A percentile compares a stretch with the other conserved stretches of the same genome.
Conservation (phyloP, 2,113 vertebrate species). For the Xiphias gladius region DNA sequence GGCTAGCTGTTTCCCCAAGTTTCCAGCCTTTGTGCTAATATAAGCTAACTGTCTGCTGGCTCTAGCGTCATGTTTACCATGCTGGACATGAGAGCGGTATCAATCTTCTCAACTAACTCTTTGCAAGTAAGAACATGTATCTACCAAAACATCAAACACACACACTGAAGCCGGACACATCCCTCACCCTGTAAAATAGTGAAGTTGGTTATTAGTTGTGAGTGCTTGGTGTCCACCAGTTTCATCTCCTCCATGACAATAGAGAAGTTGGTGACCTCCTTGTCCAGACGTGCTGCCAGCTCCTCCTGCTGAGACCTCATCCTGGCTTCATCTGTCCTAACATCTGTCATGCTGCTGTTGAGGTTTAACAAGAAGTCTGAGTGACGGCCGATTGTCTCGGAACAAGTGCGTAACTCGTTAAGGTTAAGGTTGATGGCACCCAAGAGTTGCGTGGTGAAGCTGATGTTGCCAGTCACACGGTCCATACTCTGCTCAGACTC, state of each 20-base stretch:
- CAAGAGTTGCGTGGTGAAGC: slow-evolving; percentile 93
- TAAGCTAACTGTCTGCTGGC: background rate
- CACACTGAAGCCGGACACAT: background rate
- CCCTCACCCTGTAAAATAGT: slow-evolving; percentile 93
- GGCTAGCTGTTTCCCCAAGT: background rate
- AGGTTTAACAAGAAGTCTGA: slow-evolving; percentile 90
- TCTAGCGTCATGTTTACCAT: background rate
- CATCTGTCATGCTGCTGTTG: slow-evolving; percentile 88
- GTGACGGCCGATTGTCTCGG: slow-evolving; percentile 90
- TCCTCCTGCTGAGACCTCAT: slow-evolving; percentile 92
- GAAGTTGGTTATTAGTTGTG: slow-evolving; percentile 97
- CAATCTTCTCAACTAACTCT: background rate
- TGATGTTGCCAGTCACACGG: slow-evolving; percentile 93
- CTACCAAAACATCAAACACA: background rate
- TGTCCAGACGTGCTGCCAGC: slow-evolving; percentile 90
- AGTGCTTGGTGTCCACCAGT: slow-evolving; percentile 95
- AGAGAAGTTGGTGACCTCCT: slow-evolving; percentile 93
- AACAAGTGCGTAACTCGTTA: slow-evolving; percentile 91
- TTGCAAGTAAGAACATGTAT: background rate
- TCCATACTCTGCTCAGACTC: slow-evolving; percentile 89
- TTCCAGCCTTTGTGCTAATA: background rate
- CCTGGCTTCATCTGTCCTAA: slow-evolving; percentile 86
- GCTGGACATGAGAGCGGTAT: background rate
- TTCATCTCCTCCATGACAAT: slow-evolving; percentile 99
- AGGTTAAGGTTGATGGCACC: slow-evolving; percentile 91